Percentiles rank a stretch among this genome's conserved stretches.
These are phyloP conservation scores for Heterocephalus glaber DNA, from an alignment of 2,113 vertebrate genomes.

Conservation along the genomic window DNA sequence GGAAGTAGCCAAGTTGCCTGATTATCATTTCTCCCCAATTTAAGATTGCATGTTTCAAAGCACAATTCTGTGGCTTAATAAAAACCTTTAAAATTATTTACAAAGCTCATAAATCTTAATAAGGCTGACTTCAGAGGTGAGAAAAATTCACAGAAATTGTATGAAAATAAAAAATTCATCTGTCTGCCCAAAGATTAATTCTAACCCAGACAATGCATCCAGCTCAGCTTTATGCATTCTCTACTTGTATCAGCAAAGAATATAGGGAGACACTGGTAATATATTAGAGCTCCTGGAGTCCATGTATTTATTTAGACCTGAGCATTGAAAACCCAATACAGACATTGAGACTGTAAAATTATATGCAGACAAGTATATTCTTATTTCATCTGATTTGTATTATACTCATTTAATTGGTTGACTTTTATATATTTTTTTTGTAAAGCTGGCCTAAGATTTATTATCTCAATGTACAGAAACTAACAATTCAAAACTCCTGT, in stretches of 20 bases:
- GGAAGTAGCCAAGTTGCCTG: neutral
- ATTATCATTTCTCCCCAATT: neutral
- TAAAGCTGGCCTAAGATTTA: neutral
- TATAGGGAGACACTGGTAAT: neutral
- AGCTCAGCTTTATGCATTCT: neutral
- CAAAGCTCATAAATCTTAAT: conserved; percentile 44
- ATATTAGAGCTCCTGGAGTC: neutral
- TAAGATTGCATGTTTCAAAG: neutral
- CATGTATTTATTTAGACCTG: conserved; percentile 5
- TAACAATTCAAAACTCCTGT: neutral
- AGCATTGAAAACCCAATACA: neutral
- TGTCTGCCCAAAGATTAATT: conserved; percentile 25
- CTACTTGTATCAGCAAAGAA: neutral
- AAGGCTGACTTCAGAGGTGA: conserved; percentile 9
- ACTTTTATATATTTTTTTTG: neutral
- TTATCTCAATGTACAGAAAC: neutral
- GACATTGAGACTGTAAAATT: conserved; percentile 10
- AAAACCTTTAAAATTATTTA: conserved; percentile 32
- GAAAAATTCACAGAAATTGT: conserved; percentile 28
- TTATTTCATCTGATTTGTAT: conserved; percentile 41
- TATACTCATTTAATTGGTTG: conserved; percentile 18
- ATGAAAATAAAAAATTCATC: conserved; percentile 55
- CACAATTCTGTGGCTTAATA: neutral
- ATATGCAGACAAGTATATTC: neutral
- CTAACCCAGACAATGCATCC: neutral